Evolutionary conservation across 2,113 vertebrate species (phyloP).

Genomic region (Penelope pileata): DNA sequence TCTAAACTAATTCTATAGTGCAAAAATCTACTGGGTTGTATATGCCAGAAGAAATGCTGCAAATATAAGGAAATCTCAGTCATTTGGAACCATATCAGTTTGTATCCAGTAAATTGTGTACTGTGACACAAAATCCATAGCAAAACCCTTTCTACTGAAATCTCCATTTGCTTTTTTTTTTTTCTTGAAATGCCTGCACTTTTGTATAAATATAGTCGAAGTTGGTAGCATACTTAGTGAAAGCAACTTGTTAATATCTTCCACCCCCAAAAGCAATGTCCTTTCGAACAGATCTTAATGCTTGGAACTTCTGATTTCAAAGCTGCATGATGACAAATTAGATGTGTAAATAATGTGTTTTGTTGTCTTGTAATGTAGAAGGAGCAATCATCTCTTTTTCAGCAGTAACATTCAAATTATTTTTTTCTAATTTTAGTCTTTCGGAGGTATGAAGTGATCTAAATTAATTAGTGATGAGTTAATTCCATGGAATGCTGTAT

Average conservation of each 20-base stretch:
- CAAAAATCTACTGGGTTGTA: not conserved
- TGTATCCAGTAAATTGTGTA: not conserved
- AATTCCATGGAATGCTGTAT: not conserved
- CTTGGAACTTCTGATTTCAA: conserved; percentile 15
- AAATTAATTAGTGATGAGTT: not conserved
- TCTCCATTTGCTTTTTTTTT: not conserved
- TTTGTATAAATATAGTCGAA: not conserved
- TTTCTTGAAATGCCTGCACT: not conserved
- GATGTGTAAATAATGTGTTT: not conserved
- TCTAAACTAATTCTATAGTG: not conserved
- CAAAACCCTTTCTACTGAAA: not conserved
- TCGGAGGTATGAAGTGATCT: not conserved
- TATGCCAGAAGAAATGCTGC: not conserved
- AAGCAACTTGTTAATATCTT: not conserved
- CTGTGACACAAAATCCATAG: not conserved
- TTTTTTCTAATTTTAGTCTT: not conserved
- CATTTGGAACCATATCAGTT: not conserved
- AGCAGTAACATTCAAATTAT: not conserved
- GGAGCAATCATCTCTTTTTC: not conserved
- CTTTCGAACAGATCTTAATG: not conserved
- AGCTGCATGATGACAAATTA: not conserved
- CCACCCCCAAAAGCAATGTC: not conserved
- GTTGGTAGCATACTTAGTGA: not conserved
- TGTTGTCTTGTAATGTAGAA: not conserved
- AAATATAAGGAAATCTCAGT: not conserved